Conservation (phyloP, 2,797 vertebrate genomes). For the Geotrypetes seraphini region DNA sequence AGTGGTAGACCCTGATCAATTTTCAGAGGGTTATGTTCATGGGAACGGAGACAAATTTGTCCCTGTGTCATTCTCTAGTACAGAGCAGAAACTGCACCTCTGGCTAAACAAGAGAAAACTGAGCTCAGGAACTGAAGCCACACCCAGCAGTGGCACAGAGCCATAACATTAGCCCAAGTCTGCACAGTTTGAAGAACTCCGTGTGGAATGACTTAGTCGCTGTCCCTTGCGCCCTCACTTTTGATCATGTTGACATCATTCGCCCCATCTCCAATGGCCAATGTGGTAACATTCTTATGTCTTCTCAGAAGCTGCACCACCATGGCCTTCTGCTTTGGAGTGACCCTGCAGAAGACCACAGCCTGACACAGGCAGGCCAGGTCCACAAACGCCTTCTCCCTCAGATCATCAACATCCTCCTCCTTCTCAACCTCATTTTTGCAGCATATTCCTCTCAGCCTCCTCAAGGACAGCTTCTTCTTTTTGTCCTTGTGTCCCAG, state of each 20-base stretch:
- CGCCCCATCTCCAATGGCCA: constrained; percentile 87
- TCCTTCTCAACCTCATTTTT: rapidly evolving
- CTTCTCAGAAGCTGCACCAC: constrained; percentile 74
- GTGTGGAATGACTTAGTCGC: neutral
- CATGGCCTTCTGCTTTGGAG: constrained; percentile 83
- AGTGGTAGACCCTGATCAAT: no score
- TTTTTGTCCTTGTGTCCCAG: constrained; percentile 23
- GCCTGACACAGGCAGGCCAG: constrained; percentile 72
- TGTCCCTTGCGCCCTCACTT: constrained; percentile 79
- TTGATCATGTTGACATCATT: constrained; percentile 97
- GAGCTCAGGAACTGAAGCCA: no score
- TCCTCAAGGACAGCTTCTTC: neutral
- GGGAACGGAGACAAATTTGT: no score
- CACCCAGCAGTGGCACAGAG: no score
- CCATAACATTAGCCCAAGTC: no score
- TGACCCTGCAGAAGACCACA: constrained; percentile 86
- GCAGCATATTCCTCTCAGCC: neutral
- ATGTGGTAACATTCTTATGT: constrained; percentile 60
- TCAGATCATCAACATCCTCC: neutral
- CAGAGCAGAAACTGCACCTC: no score
- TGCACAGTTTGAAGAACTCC: no score
- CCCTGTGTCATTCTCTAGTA: no score
- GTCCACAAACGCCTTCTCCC: constrained; percentile 62
- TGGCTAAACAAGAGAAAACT: no score
- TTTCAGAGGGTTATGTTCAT: no score